Percentiles rank a stretch among this genome's conserved stretches.
phyloP scores from a whole-genome alignment of 2,888 invertebrate genomes.

The Chouioia cunea region DNA sequence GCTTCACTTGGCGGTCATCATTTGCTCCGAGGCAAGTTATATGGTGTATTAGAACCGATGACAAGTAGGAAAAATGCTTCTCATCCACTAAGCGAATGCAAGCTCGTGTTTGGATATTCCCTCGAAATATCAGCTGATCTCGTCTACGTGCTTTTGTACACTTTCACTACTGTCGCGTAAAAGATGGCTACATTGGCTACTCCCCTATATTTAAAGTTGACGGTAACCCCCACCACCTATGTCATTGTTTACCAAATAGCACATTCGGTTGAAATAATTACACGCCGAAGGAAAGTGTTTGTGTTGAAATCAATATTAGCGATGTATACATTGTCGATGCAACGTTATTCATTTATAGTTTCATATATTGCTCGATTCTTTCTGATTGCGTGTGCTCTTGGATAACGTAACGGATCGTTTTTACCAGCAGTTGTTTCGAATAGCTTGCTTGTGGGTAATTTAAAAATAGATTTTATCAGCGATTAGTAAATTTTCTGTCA shows the following conservation, averaged over 20 bases:
- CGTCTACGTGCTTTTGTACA: not conserved
- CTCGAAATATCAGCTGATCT: slow-evolving; percentile 37
- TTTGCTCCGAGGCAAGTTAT: not conserved
- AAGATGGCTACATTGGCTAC: slow-evolving; percentile 42
- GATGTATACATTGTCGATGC: too few species aligned
- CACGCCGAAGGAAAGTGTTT: not conserved
- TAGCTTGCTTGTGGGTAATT: too few species aligned
- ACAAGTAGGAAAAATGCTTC: not conserved
- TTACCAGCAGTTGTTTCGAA: slow-evolving; percentile 13
- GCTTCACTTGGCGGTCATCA: not conserved
- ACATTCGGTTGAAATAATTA: slow-evolving; percentile 13
- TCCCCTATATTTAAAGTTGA: slow-evolving; percentile 30
- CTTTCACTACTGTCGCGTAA: slow-evolving; percentile 26
- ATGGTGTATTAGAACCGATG: not conserved
- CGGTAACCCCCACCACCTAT: slow-evolving; percentile 20
- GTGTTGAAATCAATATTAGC: not conserved
- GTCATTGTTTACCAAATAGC: slow-evolving; percentile 21
- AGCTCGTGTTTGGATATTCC: slow-evolving; percentile 21
- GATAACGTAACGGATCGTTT: not conserved
- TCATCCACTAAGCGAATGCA: not conserved
- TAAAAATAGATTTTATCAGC: slow-evolving; percentile 8
- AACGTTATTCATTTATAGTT: slow-evolving; percentile 1
- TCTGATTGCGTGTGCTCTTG: too few species aligned
- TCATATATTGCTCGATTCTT: not conserved
- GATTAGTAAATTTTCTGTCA: slow-evolving; percentile 7